Conservation (phyloP, 2,888 invertebrate species). For the Drosophila borborema region DNA sequence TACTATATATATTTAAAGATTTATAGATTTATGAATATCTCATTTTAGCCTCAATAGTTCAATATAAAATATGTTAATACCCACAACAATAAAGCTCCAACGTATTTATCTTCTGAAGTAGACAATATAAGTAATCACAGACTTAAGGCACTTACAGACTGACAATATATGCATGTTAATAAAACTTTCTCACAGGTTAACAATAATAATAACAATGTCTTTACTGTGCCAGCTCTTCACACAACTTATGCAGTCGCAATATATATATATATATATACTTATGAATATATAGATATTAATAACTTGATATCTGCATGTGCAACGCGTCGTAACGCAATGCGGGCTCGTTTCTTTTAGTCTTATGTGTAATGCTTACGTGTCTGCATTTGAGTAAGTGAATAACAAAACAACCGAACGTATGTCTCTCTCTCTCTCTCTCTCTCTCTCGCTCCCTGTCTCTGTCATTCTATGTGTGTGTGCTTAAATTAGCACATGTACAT, state of each 20-base stretch:
- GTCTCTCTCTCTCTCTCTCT: conserved; percentile 9
- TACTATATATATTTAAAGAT: no score
- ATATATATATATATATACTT: background rate
- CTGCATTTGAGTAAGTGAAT: conserved; percentile 43
- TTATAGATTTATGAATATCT: background rate
- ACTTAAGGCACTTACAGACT: background rate
- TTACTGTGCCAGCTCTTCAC: background rate
- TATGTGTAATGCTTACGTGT: conserved; percentile 57
- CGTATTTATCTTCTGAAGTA: background rate
- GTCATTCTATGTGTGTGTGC: background rate
- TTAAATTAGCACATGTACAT: conserved; percentile 76
- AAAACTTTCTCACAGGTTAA: background rate
- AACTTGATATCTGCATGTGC: conserved; percentile 56
- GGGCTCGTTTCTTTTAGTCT: conserved; percentile 19
- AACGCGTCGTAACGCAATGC: conserved; percentile 70
- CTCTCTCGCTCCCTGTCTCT: background rate
- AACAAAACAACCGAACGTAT: conserved; percentile 34
- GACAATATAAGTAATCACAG: conserved; percentile 1
- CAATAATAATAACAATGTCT: conserved; percentile 7
- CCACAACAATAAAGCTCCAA: background rate
- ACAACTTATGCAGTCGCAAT: conserved; percentile 23
- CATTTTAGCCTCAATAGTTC: background rate
- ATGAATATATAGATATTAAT: conserved; percentile 40
- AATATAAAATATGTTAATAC: background rate
- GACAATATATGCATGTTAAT: background rate